A percentile compares a stretch with the other conserved stretches of the same genome.
phyloP scores from a whole-genome alignment of 2,797 vertebrate species.

The Balearica regulorum region DNA sequence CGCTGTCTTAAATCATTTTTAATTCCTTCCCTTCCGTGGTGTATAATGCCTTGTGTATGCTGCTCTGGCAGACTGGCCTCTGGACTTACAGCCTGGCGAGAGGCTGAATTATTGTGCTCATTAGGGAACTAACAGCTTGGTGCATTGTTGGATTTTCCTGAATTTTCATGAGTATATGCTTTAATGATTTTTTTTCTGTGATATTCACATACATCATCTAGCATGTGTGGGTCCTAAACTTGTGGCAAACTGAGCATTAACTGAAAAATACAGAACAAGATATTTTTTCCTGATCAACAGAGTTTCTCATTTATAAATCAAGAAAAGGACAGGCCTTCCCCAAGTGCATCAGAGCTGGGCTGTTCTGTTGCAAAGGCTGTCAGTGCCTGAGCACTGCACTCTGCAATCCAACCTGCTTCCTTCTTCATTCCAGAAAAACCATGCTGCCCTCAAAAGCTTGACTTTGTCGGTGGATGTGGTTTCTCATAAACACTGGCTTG shows the following conservation, averaged over 20 bases:
- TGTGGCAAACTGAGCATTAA: background rate
- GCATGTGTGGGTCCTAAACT: background rate
- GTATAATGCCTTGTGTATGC: background rate
- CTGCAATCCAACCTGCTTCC: background rate
- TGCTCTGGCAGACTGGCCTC: background rate
- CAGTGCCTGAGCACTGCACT: accelerated
- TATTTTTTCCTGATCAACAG: background rate
- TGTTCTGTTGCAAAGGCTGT: background rate
- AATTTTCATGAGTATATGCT: background rate
- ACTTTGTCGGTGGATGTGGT: background rate
- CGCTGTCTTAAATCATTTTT: background rate
- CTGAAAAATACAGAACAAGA: background rate
- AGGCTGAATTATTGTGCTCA: background rate
- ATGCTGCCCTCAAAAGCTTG: background rate
- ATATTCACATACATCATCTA: background rate
- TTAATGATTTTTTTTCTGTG: background rate
- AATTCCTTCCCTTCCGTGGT: background rate
- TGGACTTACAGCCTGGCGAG: background rate
- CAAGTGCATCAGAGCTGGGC: background rate
- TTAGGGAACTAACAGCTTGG: background rate
- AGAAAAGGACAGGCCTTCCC: background rate
- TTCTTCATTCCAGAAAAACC: background rate
- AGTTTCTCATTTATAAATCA: background rate
- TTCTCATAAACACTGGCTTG: background rate
- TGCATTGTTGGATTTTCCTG: background rate